These are phyloP conservation scores for Lerista edwardsae DNA, from an alignment of 2,797 vertebrate genomes.

Conservation along the genomic window DNA sequence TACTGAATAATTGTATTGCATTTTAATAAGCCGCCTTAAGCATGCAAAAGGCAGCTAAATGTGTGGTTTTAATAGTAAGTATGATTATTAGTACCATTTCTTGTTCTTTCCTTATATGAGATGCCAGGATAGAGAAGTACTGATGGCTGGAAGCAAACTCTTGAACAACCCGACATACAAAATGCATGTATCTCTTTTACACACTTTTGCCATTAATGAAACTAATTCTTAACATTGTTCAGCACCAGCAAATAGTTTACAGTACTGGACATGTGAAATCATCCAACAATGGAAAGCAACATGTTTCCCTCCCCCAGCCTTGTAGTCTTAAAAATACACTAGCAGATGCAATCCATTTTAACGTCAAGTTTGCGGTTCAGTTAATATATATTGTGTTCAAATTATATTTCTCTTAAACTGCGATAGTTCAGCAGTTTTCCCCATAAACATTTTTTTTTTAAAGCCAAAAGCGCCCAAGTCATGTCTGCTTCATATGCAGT, in stretches of 20 bases:
- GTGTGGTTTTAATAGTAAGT: too few relatives aligned
- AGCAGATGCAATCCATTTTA: constrained; percentile 28
- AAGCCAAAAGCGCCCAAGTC: constrained; percentile 35
- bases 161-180: constrained; percentile 12
- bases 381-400: constrained; percentile 51
- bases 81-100: background rate
- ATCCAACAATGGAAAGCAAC: constrained; percentile 39
- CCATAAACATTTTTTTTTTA: constrained; percentile 50
- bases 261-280: constrained; percentile 35
- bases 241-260: background rate
- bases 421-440: constrained; percentile 58
- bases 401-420: constrained; percentile 50
- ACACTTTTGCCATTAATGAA: background rate
- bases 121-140: constrained; percentile 21
- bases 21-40: too few relatives aligned
- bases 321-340: constrained; percentile 12
- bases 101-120: background rate
- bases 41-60: too few relatives aligned
- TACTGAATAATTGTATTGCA: too few relatives aligned
- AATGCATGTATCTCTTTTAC: background rate
- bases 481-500: constrained; percentile 66
- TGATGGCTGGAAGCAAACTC: background rate
- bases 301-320: background rate
- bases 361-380: constrained; percentile 39
- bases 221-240: constrained; percentile 1